A percentile compares a stretch with the other conserved stretches of the same genome.
These are phyloP conservation scores for Dyspetes luteomarginatus DNA, from an alignment of 2,888 invertebrate genomes.

Conservation along the genomic window DNA sequence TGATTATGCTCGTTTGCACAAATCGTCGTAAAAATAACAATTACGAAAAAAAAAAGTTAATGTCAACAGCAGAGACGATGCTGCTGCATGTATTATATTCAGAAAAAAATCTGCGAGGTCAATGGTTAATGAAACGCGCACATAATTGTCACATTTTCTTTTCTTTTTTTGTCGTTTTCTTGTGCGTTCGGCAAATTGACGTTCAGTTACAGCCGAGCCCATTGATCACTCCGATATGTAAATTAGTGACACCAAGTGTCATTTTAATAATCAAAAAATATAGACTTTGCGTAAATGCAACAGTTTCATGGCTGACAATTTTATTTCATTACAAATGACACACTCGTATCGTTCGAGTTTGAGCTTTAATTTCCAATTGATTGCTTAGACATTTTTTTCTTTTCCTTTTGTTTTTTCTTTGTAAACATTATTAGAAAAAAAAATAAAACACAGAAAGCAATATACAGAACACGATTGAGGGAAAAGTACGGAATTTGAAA, in stretches of 20 bases:
- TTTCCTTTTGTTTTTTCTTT: neutral
- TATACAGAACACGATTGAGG: slow-evolving; percentile 25
- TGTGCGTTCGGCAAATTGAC: slow-evolving; percentile 48
- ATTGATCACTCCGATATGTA: slow-evolving; percentile 53
- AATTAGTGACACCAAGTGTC: slow-evolving; percentile 38
- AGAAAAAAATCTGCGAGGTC: slow-evolving; percentile 61
- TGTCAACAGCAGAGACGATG: slow-evolving; percentile 44
- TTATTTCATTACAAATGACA: neutral
- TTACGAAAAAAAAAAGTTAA: slow-evolving; percentile 37
- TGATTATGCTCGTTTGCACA: slow-evolving; percentile 43
- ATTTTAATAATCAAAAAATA: slow-evolving; percentile 15
- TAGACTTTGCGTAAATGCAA: neutral
- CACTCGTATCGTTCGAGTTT: slow-evolving; percentile 27
- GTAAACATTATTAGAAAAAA: slow-evolving; percentile 3
- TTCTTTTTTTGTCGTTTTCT: neutral
- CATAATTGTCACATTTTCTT: slow-evolving; percentile 38
- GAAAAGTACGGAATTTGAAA: slow-evolving; percentile 34
- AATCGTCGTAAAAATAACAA: slow-evolving; percentile 48
- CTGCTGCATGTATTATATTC: slow-evolving; percentile 36
- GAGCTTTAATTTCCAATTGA: slow-evolving; percentile 29
- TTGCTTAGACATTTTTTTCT: slow-evolving; percentile 29
- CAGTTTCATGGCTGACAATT: slow-evolving; percentile 1
- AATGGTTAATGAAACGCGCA: slow-evolving; percentile 53
- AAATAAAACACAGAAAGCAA: slow-evolving; percentile 31
- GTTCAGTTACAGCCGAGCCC: slow-evolving; percentile 58